phyloP scores from a whole-genome alignment of 2,113 vertebrate species.

The Neotragus moschatus region DNA sequence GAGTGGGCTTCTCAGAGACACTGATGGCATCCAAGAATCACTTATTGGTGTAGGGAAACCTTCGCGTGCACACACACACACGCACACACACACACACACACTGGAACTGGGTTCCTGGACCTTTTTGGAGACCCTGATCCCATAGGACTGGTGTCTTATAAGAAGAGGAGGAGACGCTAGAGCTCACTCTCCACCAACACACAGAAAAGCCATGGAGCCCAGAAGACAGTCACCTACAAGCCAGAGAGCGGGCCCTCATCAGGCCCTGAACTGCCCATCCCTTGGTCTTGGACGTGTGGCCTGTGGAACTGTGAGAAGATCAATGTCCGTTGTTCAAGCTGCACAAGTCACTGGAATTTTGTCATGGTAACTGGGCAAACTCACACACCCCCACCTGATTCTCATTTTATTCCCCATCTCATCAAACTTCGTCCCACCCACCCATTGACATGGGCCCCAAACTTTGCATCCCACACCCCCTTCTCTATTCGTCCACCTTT shows the following conservation, averaged over 20 bases:
- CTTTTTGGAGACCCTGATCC: neutral
- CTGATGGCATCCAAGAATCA: neutral
- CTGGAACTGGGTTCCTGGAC: neutral
- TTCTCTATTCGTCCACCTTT: neutral
- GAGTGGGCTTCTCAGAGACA: neutral
- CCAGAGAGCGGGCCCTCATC: fast-evolving
- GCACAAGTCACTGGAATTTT: neutral
- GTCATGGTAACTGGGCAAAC: neutral
- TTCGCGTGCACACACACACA: neutral
- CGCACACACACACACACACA: neutral
- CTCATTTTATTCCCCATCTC: neutral
- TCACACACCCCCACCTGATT: neutral
- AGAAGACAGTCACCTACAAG: neutral
- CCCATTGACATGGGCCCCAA: neutral
- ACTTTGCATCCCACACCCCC: neutral
- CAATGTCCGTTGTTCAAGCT: neutral
- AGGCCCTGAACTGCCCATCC: neutral
- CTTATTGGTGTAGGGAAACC: neutral
- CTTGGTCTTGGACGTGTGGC: neutral
- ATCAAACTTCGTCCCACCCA: neutral
- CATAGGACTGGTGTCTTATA: neutral
- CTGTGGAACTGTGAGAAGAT: neutral
- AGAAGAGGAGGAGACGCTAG: neutral
- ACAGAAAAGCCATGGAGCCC: neutral
- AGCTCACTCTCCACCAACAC: neutral